Conservation (phyloP, 1,140 invertebrate species). For the Panagrolaimus sp. region DNA sequence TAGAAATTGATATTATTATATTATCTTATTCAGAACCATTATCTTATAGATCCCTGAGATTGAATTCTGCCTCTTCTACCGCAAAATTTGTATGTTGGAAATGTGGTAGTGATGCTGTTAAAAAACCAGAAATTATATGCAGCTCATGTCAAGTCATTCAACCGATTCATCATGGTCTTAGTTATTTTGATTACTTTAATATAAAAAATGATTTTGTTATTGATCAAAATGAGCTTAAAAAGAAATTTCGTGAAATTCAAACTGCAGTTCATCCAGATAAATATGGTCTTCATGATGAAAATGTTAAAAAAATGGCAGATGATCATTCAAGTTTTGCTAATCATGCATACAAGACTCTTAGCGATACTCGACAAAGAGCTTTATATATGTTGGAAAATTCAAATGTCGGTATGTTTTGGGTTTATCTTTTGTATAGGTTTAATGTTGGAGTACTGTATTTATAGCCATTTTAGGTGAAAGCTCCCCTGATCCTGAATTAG, state of each 20-base stretch:
- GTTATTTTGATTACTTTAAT: background rate
- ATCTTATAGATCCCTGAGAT: too few relatives aligned
- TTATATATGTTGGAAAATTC: slow-evolving; percentile 11
- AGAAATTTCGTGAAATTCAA: slow-evolving; percentile 13
- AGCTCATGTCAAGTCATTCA: slow-evolving; percentile 1
- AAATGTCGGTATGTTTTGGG: background rate
- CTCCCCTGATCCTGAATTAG: background rate
- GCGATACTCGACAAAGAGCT: background rate
- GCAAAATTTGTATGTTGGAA: slow-evolving; percentile 1
- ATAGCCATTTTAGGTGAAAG: background rate
- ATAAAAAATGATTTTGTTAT: background rate
- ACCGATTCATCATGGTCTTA: background rate
- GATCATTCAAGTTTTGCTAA: slow-evolving; percentile 12
- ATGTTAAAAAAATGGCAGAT: background rate
- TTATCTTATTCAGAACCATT: too few relatives aligned
- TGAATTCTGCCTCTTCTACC: too few relatives aligned
- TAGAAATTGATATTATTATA: too few relatives aligned
- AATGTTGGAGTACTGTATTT: background rate
- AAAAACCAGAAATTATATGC: background rate
- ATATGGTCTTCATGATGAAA: slow-evolving; percentile 8
- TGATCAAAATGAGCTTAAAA: slow-evolving; percentile 3
- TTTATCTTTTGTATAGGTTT: background rate
- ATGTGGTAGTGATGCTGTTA: background rate
- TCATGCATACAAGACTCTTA: slow-evolving; percentile 1
- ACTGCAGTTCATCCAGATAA: slow-evolving; percentile 3